These are phyloP conservation scores for Phrynocephalus forsythii DNA, from an alignment of 2,797 vertebrate species.

Conservation along the genomic window DNA sequence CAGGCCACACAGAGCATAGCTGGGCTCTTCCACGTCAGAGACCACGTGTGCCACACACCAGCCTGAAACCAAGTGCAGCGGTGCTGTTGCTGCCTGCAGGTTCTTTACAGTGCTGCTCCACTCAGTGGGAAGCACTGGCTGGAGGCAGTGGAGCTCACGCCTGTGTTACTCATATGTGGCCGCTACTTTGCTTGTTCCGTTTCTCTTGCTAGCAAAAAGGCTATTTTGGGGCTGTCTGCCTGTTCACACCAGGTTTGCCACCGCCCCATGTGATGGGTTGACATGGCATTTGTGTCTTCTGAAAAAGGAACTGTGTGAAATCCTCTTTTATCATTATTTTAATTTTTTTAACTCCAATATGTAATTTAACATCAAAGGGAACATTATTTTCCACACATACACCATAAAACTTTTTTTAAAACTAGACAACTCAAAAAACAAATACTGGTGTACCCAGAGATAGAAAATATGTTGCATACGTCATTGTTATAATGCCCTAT, in stretches of 20 bases:
- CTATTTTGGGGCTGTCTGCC: accelerated
- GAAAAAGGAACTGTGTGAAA: background rate
- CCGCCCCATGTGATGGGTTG: background rate
- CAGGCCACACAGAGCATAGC: background rate
- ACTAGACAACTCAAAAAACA: no score
- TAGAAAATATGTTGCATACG: no score
- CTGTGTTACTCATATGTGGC: background rate
- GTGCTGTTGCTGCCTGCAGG: accelerated
- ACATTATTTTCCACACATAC: no score
- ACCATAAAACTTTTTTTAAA: no score
- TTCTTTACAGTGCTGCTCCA: accelerated
- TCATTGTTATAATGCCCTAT: no score
- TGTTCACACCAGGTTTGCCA: background rate
- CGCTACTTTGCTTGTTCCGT: accelerated
- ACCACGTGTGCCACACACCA: accelerated
- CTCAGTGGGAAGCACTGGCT: background rate
- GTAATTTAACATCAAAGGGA: no score
- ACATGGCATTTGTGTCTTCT: background rate
- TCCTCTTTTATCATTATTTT: no score
- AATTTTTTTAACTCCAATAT: no score
- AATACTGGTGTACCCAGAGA: no score
- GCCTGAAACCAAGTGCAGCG: background rate
- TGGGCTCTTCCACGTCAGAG: accelerated
- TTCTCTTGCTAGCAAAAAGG: background rate
- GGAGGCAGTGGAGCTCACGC: background rate